phyloP scores from a whole-genome alignment of 2,888 invertebrate genomes.

The Ochropleura leucogaster region DNA sequence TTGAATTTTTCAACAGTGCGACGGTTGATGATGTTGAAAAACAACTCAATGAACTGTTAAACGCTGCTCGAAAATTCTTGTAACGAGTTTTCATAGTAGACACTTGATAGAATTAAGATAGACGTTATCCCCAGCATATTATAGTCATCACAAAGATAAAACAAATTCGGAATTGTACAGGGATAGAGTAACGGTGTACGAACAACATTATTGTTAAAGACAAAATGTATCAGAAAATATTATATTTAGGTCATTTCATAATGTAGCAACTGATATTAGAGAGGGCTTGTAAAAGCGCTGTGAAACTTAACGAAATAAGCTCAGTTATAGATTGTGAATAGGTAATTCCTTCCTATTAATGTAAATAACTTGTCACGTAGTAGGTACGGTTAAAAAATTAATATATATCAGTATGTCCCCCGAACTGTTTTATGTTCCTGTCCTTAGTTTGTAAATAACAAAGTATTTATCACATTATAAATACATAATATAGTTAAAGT shows the following conservation, averaged over 20 bases:
- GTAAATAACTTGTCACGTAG: constrained; percentile 85
- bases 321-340: constrained; percentile 86
- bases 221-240: constrained; percentile 74
- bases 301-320: constrained; percentile 84
- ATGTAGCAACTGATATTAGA: constrained; percentile 72
- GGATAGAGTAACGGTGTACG: constrained; percentile 83
- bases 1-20: constrained; percentile 42
- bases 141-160: constrained; percentile 70
- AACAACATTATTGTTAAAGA: constrained; percentile 71
- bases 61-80: constrained; percentile 22
- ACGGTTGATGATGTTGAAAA: constrained; percentile 25
- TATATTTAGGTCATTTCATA: constrained; percentile 74
- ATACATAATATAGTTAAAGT: constrained; percentile 74
- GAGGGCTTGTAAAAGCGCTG: constrained; percentile 85
- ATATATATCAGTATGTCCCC: constrained; percentile 88
- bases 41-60: constrained; percentile 42
- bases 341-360: constrained; percentile 81
- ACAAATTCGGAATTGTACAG: constrained; percentile 91
- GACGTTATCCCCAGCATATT: constrained; percentile 59
- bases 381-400: constrained; percentile 85
- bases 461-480: constrained; percentile 80
- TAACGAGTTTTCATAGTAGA: constrained; percentile 33
- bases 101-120: constrained; percentile 61
- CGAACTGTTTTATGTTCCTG: constrained; percentile 90
- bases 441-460: constrained; percentile 88